Percentiles rank a stretch among this genome's conserved stretches.
Evolutionary conservation across 2,113 vertebrate genomes (phyloP).

Genomic region (Coreoperca whiteheadi): DNA sequence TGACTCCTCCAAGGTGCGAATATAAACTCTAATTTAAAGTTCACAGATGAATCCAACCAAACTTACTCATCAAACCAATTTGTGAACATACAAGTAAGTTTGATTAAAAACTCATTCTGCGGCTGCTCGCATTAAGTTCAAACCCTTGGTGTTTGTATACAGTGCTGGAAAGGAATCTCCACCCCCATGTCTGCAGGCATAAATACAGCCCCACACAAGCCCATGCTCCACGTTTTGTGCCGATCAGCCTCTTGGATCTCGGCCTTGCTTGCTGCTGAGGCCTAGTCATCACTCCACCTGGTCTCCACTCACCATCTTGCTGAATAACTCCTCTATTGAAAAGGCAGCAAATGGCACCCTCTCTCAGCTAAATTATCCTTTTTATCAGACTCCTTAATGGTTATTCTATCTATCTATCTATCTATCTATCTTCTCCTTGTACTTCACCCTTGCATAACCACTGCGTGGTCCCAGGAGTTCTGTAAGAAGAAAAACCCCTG

Average conservation of each 20-base stretch:
- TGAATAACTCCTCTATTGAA: conserved; percentile 60
- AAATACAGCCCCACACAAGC: conserved; percentile 47
- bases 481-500: conserved; percentile 4
- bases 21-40: conserved; percentile 35
- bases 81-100: conserved; percentile 49
- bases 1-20: conserved; percentile 28
- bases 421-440: not conserved
- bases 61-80: conserved; percentile 52
- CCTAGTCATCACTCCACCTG: conserved; percentile 65
- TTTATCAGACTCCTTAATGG: conserved; percentile 25
- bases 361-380: conserved; percentile 29
- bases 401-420: conserved; percentile 15
- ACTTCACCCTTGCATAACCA: conserved; percentile 11
- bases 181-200: conserved; percentile 47
- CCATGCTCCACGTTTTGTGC: conserved; percentile 44
- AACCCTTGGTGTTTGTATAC: conserved; percentile 34
- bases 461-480: not conserved
- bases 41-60: conserved; percentile 36
- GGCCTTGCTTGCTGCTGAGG: conserved; percentile 48
- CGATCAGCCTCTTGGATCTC: conserved; percentile 55
- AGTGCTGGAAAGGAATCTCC: conserved; percentile 29
- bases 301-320: conserved; percentile 52
- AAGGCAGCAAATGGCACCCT: conserved; percentile 56
- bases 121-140: conserved; percentile 22
- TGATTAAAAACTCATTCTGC: conserved; percentile 54